phyloP scores from a whole-genome alignment of 2,888 invertebrate genomes.

The Rugalucina vietnamica region DNA sequence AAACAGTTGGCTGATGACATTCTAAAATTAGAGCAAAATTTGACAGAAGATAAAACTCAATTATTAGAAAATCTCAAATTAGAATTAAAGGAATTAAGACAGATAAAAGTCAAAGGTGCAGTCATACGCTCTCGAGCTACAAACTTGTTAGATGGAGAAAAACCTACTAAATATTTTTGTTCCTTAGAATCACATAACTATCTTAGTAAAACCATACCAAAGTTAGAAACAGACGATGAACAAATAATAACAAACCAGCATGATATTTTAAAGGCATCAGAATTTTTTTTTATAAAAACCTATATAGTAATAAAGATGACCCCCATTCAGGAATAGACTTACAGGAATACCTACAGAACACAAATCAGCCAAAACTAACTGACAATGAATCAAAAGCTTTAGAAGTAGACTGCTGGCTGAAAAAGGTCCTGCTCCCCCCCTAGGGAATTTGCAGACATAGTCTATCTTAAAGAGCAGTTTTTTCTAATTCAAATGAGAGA shows the following conservation, averaged over 20 bases:
- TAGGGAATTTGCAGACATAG: too few relatives aligned
- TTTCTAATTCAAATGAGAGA: too few relatives aligned
- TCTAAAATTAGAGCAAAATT: neutral
- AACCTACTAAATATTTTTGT: neutral
- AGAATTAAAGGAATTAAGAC: conserved; percentile 4
- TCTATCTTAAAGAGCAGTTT: too few relatives aligned
- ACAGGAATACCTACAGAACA: neutral
- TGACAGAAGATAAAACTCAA: neutral
- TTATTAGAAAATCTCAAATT: neutral
- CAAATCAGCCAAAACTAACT: neutral
- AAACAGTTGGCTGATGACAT: neutral
- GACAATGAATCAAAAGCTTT: neutral
- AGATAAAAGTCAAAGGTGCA: neutral
- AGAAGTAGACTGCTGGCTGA: too few relatives aligned
- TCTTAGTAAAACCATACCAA: neutral
- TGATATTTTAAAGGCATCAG: neutral
- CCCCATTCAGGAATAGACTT: neutral
- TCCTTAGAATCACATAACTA: neutral
- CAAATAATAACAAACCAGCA: neutral
- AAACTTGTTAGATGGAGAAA: neutral
- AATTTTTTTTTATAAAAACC: neutral
- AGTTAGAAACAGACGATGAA: neutral
- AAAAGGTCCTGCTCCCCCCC: too few relatives aligned
- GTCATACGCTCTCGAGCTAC: neutral
- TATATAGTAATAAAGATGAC: neutral